These are phyloP conservation scores for Ascidia mentula DNA, from an alignment of 23 tunicate species.

Conservation along the genomic window DNA sequence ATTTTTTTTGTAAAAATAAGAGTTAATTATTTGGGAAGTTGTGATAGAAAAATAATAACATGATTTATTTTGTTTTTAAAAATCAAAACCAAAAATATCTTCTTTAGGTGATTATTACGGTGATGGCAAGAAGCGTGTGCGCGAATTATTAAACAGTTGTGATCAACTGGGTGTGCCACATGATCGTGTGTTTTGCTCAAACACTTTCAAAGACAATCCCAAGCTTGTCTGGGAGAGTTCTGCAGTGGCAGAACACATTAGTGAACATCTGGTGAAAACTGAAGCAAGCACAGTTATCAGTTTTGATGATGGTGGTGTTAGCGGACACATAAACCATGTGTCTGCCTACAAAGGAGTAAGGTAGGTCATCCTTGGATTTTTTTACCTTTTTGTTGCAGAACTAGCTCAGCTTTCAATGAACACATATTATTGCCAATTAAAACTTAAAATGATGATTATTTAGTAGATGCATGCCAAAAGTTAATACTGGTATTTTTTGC, in stretches of 20 bases:
- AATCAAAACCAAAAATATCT: no score
- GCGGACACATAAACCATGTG: slow-evolving; percentile 70
- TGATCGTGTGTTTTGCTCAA: slow-evolving; percentile 29
- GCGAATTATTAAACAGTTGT: slow-evolving; percentile 55
- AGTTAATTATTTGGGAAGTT: neutral
- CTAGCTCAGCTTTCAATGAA: no score
- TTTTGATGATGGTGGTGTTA: slow-evolving; percentile 75
- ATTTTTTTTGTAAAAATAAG: no score
- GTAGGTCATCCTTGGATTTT: slow-evolving; percentile 16
- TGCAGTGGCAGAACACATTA: slow-evolving; percentile 24
- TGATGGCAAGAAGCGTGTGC: slow-evolving; percentile 35
- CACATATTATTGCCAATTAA: no score
- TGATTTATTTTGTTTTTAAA: slow-evolving; percentile 17
- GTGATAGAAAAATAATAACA: slow-evolving; percentile 2
- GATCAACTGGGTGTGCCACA: slow-evolving; percentile 54
- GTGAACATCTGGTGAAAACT: slow-evolving; percentile 15
- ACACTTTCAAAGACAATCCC: slow-evolving; percentile 60
- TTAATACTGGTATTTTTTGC: neutral
- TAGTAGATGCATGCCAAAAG: neutral
- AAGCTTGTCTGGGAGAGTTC: slow-evolving; percentile 26
- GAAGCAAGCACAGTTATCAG: slow-evolving; percentile 39
- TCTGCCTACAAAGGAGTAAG: slow-evolving; percentile 52
- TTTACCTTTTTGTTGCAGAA: neutral
- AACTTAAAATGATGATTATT: no score
- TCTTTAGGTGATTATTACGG: slow-evolving; percentile 64